Base-by-base conservation (phyloP, 2,797 vertebrate genomes). In the Helostoma temminkii region DNA sequence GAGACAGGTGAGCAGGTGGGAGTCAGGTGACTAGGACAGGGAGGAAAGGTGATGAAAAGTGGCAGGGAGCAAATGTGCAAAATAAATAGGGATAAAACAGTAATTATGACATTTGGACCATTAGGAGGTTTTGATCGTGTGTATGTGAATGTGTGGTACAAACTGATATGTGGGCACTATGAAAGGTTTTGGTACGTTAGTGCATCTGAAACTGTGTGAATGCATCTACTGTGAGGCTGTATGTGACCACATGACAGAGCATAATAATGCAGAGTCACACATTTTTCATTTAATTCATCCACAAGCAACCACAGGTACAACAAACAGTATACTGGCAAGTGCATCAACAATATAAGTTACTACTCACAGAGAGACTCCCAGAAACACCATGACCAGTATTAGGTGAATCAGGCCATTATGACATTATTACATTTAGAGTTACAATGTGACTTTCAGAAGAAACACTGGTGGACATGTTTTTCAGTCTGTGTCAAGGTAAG, bases 371-470 rank as follows among this genome's bases (percentile, higher is more conserved):
- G 56, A 74, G 54, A 78, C 65, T 47, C 50, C 49, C 37, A 68
- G 61, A 62, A 10, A 60, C 61, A 46, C 78, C 60, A 65, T 64
- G 67, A 76, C 73, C 80, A 57, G 73, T 58, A 67, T 57, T 48
- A 73, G 60, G 71, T 66, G 59, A 74, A 84, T 78, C 64, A 69
- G 52, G 39, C 39, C 36, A 78, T 89, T 86, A 89, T 82, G 83
- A 88, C 77, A 86, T 79, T 78, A 76, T 86, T 87, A 76, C 87
- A 77, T 60, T 30, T 67, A 41, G 52, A 66, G 45, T 81, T 58
- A 82, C 78, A 63, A 47, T 39, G 12, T 41, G 47, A 3, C 57
- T 42, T 39, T 49, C 0, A 47, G 45, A 60, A 47, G 36, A 34
- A 32, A 22, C 15, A 9, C 15, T 16, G 22, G 14, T 18, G 14